phyloP scores from a whole-genome alignment of 2,797 vertebrate genomes.

The Arctocebus calabarensis region DNA sequence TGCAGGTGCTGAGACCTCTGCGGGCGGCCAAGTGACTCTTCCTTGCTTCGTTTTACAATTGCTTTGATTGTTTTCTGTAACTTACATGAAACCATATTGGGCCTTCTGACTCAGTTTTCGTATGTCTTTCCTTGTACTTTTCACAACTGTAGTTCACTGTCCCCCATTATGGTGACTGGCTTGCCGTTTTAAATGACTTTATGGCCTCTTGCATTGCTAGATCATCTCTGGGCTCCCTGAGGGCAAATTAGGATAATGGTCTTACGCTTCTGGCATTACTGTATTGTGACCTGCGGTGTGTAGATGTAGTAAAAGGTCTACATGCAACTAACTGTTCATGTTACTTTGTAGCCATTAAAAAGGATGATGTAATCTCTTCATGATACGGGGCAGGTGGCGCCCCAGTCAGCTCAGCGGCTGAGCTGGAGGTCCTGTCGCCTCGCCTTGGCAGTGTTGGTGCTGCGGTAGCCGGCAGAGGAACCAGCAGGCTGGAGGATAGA shows the following conservation, averaged over 20 bases:
- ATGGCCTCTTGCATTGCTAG: neutral
- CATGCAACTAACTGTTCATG: neutral
- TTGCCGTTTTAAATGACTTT: neutral
- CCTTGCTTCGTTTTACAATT: neutral
- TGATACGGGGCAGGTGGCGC: too few species aligned
- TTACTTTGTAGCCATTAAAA: neutral
- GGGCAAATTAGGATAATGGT: neutral
- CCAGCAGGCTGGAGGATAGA: too few species aligned
- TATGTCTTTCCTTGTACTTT: neutral
- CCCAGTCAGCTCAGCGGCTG: too few species aligned
- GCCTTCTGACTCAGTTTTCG: neutral
- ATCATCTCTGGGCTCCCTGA: neutral
- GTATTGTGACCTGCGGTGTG: neutral
- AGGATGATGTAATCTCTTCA: neutral
- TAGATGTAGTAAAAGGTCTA: neutral
- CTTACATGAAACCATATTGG: neutral
- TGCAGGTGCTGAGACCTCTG: neutral
- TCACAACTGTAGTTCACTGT: neutral
- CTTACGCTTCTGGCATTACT: neutral
- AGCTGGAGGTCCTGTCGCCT: too few species aligned
- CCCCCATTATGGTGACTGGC: neutral
- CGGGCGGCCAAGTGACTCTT: neutral
- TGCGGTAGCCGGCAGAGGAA: too few species aligned
- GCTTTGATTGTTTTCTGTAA: neutral
- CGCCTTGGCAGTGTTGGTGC: too few species aligned